Percentiles rank a stretch among this genome's conserved stretches.
These are phyloP conservation scores for Gadus chalcogrammus DNA, from an alignment of 2,113 vertebrate genomes.

Conservation along the genomic window DNA sequence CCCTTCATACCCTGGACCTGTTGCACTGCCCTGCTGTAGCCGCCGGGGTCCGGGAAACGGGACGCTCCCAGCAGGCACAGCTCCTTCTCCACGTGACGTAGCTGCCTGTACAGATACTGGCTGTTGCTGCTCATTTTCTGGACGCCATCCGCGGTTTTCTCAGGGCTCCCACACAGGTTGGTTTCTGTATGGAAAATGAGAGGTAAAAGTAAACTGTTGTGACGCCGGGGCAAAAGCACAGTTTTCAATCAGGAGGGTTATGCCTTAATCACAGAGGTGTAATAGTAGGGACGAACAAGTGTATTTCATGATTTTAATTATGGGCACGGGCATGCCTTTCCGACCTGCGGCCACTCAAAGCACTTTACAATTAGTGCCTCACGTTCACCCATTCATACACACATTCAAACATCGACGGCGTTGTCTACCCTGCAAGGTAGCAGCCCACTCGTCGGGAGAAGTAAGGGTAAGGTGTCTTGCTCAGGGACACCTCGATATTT, in stretches of 20 bases:
- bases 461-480: too few species aligned
- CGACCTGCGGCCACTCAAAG: not conserved
- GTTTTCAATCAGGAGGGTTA: too few species aligned
- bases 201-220: too few species aligned
- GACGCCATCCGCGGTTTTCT: constrained; percentile 48
- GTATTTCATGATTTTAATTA: too few species aligned
- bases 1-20: constrained; percentile 84
- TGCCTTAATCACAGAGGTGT: too few species aligned
- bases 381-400: not conserved
- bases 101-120: constrained; percentile 80
- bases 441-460: too few species aligned
- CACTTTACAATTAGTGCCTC: too few species aligned
- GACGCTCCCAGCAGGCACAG: constrained; percentile 76
- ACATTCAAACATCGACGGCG: too few species aligned
- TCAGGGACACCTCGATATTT: too few species aligned
- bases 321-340: not conserved
- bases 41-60: constrained; percentile 73
- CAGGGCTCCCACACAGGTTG: constrained; percentile 49
- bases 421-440: too few species aligned
- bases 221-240: too few species aligned
- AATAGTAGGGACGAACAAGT: too few species aligned
- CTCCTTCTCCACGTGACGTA: constrained; percentile 81
- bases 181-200: constrained; percentile 47
- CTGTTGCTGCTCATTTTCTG: constrained; percentile 72
- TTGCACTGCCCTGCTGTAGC: constrained; percentile 75